Percentiles rank a stretch among this genome's conserved stretches.
Conservation (phyloP, 2,888 invertebrate genomes). For the Bombylius major region DNA sequence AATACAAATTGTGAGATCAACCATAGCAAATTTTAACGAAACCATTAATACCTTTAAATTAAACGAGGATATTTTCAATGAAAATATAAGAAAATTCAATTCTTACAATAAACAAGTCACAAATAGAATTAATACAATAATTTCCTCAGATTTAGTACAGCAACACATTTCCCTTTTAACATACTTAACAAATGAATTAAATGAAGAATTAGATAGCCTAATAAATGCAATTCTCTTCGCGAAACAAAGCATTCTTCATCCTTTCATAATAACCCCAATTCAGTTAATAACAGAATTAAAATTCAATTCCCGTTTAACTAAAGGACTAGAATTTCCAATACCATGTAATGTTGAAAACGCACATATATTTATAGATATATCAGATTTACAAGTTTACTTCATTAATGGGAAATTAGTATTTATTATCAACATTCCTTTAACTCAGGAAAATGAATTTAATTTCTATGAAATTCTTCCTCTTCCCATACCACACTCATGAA, state of each 20-base stretch:
- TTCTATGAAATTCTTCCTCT: no score
- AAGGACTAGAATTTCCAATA: no score
- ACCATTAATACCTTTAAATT: slow-evolving; percentile 10
- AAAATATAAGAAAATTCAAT: slow-evolving; percentile 11
- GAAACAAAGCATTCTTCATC: not conserved
- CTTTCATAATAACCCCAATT: no score
- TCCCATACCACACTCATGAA: no score
- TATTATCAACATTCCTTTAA: no score
- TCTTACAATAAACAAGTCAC: slow-evolving; percentile 1
- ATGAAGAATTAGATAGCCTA: slow-evolving; percentile 9
- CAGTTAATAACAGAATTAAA: no score
- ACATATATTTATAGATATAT: no score
- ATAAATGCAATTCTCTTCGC: slow-evolving; percentile 13
- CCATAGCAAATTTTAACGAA: slow-evolving; percentile 15
- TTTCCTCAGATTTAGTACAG: not conserved
- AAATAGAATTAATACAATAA: slow-evolving; percentile 2
- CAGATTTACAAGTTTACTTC: no score
- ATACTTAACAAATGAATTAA: slow-evolving; percentile 10
- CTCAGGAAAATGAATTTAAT: no score
- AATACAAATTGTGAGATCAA: slow-evolving; percentile 12
- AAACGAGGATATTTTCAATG: slow-evolving; percentile 14
- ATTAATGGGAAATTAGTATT: no score
- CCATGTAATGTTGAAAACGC: no score
- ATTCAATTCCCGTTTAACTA: no score
- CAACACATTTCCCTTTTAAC: slow-evolving; percentile 11